Conservation (phyloP, 2,797 vertebrate genomes). For the Nannoperca australis region DNA sequence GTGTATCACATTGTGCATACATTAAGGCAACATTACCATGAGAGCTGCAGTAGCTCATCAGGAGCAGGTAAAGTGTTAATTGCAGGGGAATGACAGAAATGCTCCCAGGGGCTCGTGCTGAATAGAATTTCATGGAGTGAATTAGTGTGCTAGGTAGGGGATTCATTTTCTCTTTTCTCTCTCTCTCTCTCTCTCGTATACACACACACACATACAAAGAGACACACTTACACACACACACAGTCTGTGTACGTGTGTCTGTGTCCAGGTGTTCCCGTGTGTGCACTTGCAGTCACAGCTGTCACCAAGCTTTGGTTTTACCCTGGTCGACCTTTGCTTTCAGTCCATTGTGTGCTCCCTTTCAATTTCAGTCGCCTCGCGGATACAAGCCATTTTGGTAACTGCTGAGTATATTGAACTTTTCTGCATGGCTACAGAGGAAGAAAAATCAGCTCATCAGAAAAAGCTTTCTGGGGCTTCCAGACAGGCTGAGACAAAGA, state of each 20-base stretch:
- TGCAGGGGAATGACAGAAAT: constrained; percentile 59
- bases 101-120: constrained; percentile 49
- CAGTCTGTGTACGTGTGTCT: neutral
- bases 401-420: constrained; percentile 72
- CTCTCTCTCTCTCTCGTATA: neutral
- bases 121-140: constrained; percentile 49
- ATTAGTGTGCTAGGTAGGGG: constrained; percentile 39
- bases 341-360: constrained; percentile 56
- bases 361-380: constrained; percentile 59
- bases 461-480: constrained; percentile 44
- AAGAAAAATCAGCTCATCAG: constrained; percentile 63
- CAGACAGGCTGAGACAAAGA: constrained; percentile 40
- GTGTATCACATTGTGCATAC: constrained; percentile 33
- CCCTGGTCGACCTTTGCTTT: constrained; percentile 48
- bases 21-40: constrained; percentile 54
- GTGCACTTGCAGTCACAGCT: constrained; percentile 51
- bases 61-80: constrained; percentile 66
- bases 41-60: constrained; percentile 41
- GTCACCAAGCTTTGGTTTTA: constrained; percentile 53
- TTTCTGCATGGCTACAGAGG: constrained; percentile 54
- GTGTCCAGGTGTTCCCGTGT: neutral
- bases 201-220: neutral
- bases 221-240: neutral
- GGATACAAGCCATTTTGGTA: constrained; percentile 60
- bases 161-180: constrained; percentile 34